Evolutionary conservation across 1,140 invertebrate species (phyloP), one percentile per base, ranked within the genome.

Genomic region (Hypothenemus hampei): DNA sequence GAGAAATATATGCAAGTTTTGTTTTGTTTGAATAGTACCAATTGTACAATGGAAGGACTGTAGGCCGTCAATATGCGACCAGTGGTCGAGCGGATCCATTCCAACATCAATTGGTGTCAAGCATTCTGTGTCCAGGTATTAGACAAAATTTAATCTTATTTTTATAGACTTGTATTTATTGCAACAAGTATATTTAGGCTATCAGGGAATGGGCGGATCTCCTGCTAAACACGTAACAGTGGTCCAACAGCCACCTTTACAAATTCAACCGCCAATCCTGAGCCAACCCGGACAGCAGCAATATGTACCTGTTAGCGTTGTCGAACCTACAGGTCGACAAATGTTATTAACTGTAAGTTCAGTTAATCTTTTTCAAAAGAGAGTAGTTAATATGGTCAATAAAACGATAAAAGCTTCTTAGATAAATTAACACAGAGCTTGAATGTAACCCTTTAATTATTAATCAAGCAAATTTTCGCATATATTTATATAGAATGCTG

Each of bases 201-300:
- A 93, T 68, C 91, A 93, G 74, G 85, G 85, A 7, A 83, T 90
- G 77, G 75, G 84, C 51, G 84, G 84, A 51, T 88, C 87, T 60
- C 82, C 84, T 62, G 86, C 90, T 20, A 93, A 95, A 72, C 91
- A 93, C 66, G 84, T 94, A 19, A 89, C 93, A 16, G 91, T 94
- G 23, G 88, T 89, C 48, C 84, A 85, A 62, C 81, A 81, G 62
- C 79, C 79, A 7, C 78, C 76, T 24, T 60, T 82, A 37, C 81
- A 85, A 67, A 81, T 82, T 59, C 86, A 85, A 68, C 83, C 86
- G 33, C 80, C 81, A 7, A 78, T 84, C 20, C 73, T 84, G 59
- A 79, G 81, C 7, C 81, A 84, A 68, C 85, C 85, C 60, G 82
- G 83, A 13, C 81, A 83, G 61, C 88, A 91, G 66, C 89, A 92